Conservation (phyloP, 2,888 invertebrate genomes). For the Xylota sylvarum region DNA sequence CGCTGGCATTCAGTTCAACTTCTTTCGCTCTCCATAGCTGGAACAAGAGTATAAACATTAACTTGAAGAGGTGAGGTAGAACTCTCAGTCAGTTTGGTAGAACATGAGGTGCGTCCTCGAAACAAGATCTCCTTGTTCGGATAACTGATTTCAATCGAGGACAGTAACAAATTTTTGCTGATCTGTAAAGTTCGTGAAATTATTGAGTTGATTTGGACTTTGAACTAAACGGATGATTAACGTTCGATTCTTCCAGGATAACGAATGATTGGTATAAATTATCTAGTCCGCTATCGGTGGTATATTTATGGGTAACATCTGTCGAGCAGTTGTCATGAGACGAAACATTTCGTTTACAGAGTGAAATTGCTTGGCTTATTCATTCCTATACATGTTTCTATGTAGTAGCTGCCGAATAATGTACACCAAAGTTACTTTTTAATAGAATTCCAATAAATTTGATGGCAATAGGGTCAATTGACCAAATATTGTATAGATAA, state of each 20-base stretch:
- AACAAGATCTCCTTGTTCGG: constrained; percentile 70
- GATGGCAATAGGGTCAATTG: no score
- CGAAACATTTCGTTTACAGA: not conserved
- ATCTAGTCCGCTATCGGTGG: constrained; percentile 18
- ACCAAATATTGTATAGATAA: no score
- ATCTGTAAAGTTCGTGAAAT: constrained; percentile 70
- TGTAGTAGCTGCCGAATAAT: not conserved
- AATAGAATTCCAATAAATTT: no score
- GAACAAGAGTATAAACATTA: constrained; percentile 54
- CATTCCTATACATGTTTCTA: not conserved
- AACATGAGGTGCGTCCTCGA: constrained; percentile 69
- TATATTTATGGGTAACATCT: constrained; percentile 24
- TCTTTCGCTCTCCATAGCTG: constrained; percentile 37
- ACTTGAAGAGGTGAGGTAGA: constrained; percentile 21
- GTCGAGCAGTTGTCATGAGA: not conserved
- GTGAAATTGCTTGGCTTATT: not conserved
- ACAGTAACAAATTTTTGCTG: constrained; percentile 75
- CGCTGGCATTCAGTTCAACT: constrained; percentile 54
- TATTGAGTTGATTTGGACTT: constrained; percentile 73
- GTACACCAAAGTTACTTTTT: not conserved
- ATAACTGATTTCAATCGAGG: constrained; percentile 73
- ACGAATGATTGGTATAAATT: constrained; percentile 42
- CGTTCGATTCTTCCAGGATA: constrained; percentile 26
- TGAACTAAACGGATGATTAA: constrained; percentile 73
- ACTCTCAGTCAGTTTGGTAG: constrained; percentile 42